phyloP scores from a whole-genome alignment of 2,888 invertebrate species.

The Drosophila monieri region DNA sequence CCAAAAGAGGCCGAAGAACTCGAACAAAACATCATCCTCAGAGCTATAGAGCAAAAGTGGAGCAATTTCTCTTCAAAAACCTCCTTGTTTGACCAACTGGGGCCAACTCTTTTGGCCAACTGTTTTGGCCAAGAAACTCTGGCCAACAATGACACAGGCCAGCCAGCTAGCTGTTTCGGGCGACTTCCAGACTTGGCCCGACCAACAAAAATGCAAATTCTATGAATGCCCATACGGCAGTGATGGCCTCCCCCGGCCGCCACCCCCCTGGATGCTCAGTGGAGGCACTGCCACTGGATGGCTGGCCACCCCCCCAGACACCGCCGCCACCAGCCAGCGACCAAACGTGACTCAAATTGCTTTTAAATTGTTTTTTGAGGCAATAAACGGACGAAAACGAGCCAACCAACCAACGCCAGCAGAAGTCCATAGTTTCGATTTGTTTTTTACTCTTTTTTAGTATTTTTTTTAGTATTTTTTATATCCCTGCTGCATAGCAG shows the following conservation, averaged over 20 bases:
- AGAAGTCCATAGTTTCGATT: slow-evolving; percentile 4
- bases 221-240: slow-evolving; percentile 46
- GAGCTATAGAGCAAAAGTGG: neutral
- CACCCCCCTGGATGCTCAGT: too few species aligned
- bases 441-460: slow-evolving; percentile 5
- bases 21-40: too few species aligned
- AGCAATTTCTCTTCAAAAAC: neutral
- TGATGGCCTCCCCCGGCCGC: too few species aligned
- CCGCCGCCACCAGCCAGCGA: slow-evolving; percentile 2
- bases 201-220: slow-evolving; percentile 68
- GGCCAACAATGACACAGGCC: slow-evolving; percentile 39
- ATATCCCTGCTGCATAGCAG: slow-evolving; percentile 58
- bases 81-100: too few species aligned
- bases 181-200: slow-evolving; percentile 46
- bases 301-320: neutral
- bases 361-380: slow-evolving; percentile 73
- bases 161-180: slow-evolving; percentile 29
- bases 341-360: slow-evolving; percentile 69
- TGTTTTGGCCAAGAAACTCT: slow-evolving; percentile 27
- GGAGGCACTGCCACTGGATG: too few species aligned
- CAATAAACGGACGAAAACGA: slow-evolving; percentile 39
- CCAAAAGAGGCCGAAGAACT: too few species aligned
- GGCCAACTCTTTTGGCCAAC: neutral
- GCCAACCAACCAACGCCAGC: slow-evolving; percentile 21
- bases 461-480: slow-evolving; percentile 25